Percentiles rank a stretch among this genome's conserved stretches.
These are phyloP conservation scores for Aspidiotus destructor DNA, from an alignment of 2,888 invertebrate species.

Conservation along the genomic window DNA sequence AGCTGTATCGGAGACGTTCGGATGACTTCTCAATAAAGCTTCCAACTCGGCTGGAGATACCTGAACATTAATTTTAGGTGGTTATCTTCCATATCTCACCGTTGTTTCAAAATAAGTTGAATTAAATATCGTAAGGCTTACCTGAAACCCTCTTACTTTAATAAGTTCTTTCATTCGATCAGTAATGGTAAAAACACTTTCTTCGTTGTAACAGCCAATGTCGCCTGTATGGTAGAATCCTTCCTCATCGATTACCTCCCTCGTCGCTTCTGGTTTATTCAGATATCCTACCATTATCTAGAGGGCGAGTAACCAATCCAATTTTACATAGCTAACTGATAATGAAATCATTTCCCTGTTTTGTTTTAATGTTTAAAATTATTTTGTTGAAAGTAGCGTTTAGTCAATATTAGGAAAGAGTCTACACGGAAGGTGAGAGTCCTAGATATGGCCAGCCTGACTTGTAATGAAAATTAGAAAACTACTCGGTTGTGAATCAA, in stretches of 20 bases:
- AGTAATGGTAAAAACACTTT: constrained; percentile 62
- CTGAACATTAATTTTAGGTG: constrained; percentile 43
- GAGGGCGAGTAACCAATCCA: neutral
- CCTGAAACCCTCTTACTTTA: constrained; percentile 48
- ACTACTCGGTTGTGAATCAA: no score
- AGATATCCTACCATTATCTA: constrained; percentile 51
- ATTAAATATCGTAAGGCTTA: constrained; percentile 40
- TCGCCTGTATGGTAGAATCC: constrained; percentile 52
- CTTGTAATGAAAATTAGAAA: no score
- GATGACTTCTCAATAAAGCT: constrained; percentile 60
- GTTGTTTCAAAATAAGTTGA: constrained; percentile 7
- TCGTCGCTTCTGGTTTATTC: constrained; percentile 50
- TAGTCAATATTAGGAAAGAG: no score
- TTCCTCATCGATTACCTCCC: constrained; percentile 46
- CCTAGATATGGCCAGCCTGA: no score
- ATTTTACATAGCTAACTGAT: no score
- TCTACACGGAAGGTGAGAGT: no score
- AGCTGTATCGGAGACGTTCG: constrained; percentile 66
- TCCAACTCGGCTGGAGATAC: constrained; percentile 80
- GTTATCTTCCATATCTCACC: no score
- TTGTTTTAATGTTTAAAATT: neutral
- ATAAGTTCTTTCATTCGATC: constrained; percentile 68
- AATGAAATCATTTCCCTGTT: no score
- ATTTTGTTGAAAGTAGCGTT: no score
- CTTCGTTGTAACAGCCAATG: constrained; percentile 52